Evolutionary conservation across 2,113 vertebrate species (phyloP).

Genomic region (Archilochus colubris): DNA sequence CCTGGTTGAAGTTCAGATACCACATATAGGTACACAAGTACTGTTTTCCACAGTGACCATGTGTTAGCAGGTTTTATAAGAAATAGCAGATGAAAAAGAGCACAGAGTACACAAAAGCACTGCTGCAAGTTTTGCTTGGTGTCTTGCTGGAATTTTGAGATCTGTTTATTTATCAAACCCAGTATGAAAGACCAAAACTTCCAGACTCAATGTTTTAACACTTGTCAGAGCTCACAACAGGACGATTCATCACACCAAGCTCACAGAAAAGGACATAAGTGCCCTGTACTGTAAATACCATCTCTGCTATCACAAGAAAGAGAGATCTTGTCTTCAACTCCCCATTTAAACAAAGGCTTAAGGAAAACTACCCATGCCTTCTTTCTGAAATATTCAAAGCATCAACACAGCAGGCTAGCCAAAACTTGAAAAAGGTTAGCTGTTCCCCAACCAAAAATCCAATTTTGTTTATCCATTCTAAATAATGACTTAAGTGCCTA

Average conservation of each 20-base stretch:
- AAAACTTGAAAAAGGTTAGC: background rate
- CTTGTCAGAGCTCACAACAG: background rate
- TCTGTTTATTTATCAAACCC: background rate
- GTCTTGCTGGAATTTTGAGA: no score
- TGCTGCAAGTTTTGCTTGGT: background rate
- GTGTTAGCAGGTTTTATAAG: background rate
- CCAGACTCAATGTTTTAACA: background rate
- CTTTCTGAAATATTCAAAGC: background rate
- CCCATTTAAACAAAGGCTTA: background rate
- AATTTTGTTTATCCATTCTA: conserved; percentile 34
- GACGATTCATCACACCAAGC: background rate
- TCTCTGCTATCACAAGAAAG: background rate
- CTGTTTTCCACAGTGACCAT: background rate
- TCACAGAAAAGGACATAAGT: accelerated
- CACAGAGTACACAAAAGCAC: background rate
- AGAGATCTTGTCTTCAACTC: background rate
- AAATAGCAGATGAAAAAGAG: background rate
- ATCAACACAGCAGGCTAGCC: background rate
- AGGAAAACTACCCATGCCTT: background rate
- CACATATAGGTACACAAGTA: background rate
- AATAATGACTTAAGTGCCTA: conserved; percentile 13
- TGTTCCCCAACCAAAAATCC: background rate
- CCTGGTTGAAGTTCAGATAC: background rate
- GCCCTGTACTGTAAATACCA: background rate
- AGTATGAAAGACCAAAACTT: background rate